These are phyloP conservation scores for Diaphora mendica DNA, from an alignment of 2,888 invertebrate genomes.

Conservation along the genomic window DNA sequence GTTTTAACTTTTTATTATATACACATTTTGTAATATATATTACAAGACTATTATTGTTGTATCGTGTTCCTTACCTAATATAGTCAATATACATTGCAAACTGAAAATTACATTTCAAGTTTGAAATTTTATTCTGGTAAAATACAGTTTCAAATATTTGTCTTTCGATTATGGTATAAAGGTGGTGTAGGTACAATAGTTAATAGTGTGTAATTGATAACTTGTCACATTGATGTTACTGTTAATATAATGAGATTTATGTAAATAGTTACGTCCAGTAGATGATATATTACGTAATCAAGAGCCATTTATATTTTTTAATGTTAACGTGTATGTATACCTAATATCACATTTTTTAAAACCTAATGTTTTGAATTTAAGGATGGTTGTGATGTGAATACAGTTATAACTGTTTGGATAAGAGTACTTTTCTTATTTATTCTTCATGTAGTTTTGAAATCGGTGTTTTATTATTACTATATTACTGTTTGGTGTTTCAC, in stretches of 20 bases:
- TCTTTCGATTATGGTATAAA: neutral
- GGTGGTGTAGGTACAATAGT: conserved; percentile 30
- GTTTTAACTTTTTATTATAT: neutral
- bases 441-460: conserved; percentile 28
- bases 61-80: neutral
- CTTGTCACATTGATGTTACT: conserved; percentile 34
- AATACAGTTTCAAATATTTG: conserved; percentile 24
- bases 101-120: neutral
- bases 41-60: neutral
- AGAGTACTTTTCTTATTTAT: conserved; percentile 32
- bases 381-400: conserved; percentile 79
- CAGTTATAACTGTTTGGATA: conserved; percentile 49
- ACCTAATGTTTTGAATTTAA: conserved; percentile 72
- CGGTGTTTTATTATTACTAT: neutral
- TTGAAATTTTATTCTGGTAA: neutral
- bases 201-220: conserved; percentile 31
- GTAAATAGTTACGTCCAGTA: conserved; percentile 69
- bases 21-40: neutral
- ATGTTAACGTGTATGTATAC: conserved; percentile 58
- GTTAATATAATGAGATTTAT: conserved; percentile 42
- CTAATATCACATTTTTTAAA: conserved; percentile 65
- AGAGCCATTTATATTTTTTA: conserved; percentile 63
- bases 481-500: conserved; percentile 7
- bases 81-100: neutral
- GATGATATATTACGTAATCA: conserved; percentile 52